Conservation (phyloP, 2,888 invertebrate genomes). For the Melanchra persicariae region DNA sequence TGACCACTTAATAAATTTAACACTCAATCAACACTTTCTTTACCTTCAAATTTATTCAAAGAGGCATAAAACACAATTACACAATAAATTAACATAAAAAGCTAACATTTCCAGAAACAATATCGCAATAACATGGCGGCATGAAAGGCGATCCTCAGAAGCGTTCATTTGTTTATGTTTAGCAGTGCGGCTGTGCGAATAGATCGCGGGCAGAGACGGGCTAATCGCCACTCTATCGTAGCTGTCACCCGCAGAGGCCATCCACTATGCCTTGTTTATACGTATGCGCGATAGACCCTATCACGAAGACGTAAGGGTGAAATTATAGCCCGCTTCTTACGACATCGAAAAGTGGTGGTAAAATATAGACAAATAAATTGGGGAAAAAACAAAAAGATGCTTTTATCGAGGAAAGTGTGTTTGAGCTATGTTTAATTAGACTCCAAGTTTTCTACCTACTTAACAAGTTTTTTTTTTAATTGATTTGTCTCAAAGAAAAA, state of each 20-base stretch:
- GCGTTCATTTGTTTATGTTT: slow-evolving; percentile 62
- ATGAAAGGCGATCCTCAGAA: slow-evolving; percentile 45
- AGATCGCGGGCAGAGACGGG: slow-evolving; percentile 81
- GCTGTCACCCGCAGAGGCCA: slow-evolving; percentile 80
- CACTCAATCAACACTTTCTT: background rate
- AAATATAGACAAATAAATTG: slow-evolving; percentile 53
- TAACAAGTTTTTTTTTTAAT: background rate
- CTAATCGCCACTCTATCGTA: slow-evolving; percentile 85
- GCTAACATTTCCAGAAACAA: slow-evolving; percentile 23
- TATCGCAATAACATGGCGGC: slow-evolving; percentile 24
- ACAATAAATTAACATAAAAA: slow-evolving; percentile 8
- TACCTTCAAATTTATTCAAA: background rate
- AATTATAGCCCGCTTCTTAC: slow-evolving; percentile 16
- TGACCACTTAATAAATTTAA: too few species aligned
- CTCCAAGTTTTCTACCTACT: background rate
- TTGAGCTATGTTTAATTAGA: slow-evolving; percentile 18
- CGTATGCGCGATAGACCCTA: slow-evolving; percentile 56
- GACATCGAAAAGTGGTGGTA: slow-evolving; percentile 37
- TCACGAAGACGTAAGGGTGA: slow-evolving; percentile 38
- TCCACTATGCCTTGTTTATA: slow-evolving; percentile 68
- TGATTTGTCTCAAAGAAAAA: background rate
- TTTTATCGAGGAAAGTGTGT: slow-evolving; percentile 36
- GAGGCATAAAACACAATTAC: background rate
- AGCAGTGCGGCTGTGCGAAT: slow-evolving; percentile 51
- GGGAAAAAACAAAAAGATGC: slow-evolving; percentile 48